These are phyloP conservation scores for Trichomalopsis sarcophagae DNA, from an alignment of 1,140 invertebrate species.

Conservation along the genomic window DNA sequence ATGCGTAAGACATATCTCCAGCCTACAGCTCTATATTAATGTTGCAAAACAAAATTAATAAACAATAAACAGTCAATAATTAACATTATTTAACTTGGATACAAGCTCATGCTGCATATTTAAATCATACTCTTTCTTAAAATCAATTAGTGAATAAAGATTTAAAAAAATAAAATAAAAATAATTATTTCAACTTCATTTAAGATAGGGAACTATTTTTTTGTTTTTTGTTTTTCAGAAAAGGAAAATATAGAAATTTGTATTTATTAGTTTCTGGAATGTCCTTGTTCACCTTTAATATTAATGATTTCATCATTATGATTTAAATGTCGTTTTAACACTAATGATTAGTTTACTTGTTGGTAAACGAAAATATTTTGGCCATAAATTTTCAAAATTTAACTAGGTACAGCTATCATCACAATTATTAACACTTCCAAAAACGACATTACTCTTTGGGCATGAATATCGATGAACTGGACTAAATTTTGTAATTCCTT, in stretches of 20 bases:
- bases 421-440: slow-evolving; percentile 3
- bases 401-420: slow-evolving; percentile 9
- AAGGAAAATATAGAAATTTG: not conserved
- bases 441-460: not conserved
- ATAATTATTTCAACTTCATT: not conserved
- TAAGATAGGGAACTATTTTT: not conserved
- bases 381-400: not conserved
- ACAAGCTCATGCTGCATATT: not conserved
- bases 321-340: not conserved
- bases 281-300: not conserved
- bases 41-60: not conserved
- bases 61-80: not conserved
- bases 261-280: slow-evolving; percentile 28
- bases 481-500: not conserved
- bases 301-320: not conserved
- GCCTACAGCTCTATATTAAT: not conserved
- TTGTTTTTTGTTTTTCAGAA: not conserved
- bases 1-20: not conserved
- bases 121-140: not conserved
- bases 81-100: not conserved
- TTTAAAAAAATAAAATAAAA: not conserved
- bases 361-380: not conserved
- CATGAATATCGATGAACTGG: not conserved
- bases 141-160: not conserved
- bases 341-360: not conserved